phyloP scores from a whole-genome alignment of 2,797 vertebrate genomes.

The Lepilemur septentrionalis region DNA sequence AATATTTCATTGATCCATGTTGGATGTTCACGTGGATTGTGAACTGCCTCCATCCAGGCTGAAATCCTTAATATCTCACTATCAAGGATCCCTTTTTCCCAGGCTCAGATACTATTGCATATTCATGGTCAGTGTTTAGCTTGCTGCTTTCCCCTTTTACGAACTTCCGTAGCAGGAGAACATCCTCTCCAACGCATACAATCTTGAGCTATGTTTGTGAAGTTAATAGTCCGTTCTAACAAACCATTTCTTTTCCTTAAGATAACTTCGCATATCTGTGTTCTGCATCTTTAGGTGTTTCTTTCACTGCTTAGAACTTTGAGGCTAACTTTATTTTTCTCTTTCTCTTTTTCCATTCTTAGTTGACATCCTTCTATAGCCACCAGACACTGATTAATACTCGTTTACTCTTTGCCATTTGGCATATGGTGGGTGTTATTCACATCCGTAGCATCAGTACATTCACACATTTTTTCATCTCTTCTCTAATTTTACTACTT shows the following conservation, averaged over 20 bases:
- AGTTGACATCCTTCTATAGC: neutral
- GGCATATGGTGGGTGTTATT: neutral
- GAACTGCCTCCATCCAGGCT: neutral
- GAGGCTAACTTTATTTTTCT: neutral
- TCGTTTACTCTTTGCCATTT: neutral
- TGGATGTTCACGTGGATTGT: neutral
- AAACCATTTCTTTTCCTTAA: neutral
- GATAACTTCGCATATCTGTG: neutral
- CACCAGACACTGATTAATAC: neutral
- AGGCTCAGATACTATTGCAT: neutral
- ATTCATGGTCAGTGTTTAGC: neutral
- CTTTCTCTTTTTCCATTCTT: neutral
- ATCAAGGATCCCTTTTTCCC: neutral
- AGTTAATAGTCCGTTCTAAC: neutral
- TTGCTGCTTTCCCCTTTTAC: neutral
- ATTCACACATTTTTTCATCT: neutral
- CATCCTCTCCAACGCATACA: neutral
- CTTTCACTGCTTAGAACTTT: neutral
- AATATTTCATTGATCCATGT: neutral
- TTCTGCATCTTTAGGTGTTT: neutral
- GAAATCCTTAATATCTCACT: neutral
- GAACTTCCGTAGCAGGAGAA: neutral
- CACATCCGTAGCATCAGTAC: neutral
- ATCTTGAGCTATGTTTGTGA: neutral
- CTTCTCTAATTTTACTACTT: neutral